Conservation (phyloP, 1,140 invertebrate species). For the Hycleus cichorii region DNA sequence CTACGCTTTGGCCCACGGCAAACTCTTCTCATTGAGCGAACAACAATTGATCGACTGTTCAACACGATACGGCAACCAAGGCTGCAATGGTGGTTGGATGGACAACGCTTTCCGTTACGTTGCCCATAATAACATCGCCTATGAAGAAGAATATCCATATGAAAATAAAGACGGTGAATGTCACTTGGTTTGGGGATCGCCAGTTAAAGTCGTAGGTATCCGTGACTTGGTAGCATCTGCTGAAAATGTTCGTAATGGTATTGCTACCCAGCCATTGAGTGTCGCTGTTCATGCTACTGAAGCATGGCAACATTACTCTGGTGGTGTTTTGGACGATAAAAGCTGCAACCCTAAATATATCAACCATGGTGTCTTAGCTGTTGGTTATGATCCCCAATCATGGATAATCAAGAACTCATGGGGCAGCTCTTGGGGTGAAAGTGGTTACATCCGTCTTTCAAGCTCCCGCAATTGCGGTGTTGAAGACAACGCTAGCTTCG, state of each 20-base stretch:
- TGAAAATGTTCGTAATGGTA: conserved; percentile 68
- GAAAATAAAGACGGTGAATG: conserved; percentile 65
- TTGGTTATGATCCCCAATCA: conserved; percentile 64
- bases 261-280: conserved; percentile 51
- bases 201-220: conserved; percentile 48
- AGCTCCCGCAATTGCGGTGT: conserved; percentile 36
- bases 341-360: conserved; percentile 34
- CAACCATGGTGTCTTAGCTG: conserved; percentile 72
- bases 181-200: conserved; percentile 49
- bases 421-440: conserved; percentile 50
- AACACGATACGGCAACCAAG: conserved; percentile 78
- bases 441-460: conserved; percentile 49
- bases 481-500: no score
- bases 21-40: conserved; percentile 84
- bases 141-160: conserved; percentile 82
- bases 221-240: conserved; percentile 46
- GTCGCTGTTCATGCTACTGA: conserved; percentile 88
- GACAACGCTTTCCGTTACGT: conserved; percentile 87
- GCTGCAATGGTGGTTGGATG: conserved; percentile 92
- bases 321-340: conserved; percentile 42
- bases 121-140: conserved; percentile 81
- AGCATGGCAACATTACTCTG: conserved; percentile 54
- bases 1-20: conserved; percentile 11
- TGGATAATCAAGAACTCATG: conserved; percentile 47
- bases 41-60: conserved; percentile 97